Evolutionary conservation across 2,797 vertebrate species (phyloP).

Genomic region (Tenualosa thibaudeaui): DNA sequence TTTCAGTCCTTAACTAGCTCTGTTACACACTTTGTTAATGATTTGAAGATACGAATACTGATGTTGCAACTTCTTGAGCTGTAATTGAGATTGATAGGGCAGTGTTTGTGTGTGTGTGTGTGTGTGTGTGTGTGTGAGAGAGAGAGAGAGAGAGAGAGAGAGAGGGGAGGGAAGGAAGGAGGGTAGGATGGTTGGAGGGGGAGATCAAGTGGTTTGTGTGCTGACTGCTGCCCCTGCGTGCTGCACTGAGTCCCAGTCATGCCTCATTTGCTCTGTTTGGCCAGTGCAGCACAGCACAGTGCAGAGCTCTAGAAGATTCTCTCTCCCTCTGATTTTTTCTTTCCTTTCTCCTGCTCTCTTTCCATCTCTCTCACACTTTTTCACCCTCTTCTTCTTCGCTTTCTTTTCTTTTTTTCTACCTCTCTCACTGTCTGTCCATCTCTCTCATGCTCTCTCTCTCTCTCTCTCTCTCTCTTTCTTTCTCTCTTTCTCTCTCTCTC

Average conservation of each 20-base stretch:
- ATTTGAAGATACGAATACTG: neutral
- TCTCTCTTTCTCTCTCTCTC: neutral
- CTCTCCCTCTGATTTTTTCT: neutral
- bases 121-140: too few species aligned
- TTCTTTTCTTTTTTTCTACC: neutral
- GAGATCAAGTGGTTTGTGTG: slow-evolving; percentile 8
- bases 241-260: neutral
- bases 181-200: neutral
- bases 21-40: neutral
- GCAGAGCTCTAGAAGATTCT: neutral
- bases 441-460: too few species aligned
- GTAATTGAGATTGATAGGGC: neutral
- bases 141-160: neutral
- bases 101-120: too few species aligned
- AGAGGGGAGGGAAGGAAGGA: neutral
- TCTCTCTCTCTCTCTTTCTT: too few species aligned
- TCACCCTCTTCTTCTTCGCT: too few species aligned
- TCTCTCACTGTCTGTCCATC: neutral
- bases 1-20: neutral
- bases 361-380: too few species aligned
- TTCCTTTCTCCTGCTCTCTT: neutral
- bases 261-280: slow-evolving; percentile 14
- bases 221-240: neutral
- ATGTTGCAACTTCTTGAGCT: neutral
- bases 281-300: neutral